These are phyloP conservation scores for Oxygymnocypris stewartii DNA, from an alignment of 2,113 vertebrate species.

Conservation along the genomic window DNA sequence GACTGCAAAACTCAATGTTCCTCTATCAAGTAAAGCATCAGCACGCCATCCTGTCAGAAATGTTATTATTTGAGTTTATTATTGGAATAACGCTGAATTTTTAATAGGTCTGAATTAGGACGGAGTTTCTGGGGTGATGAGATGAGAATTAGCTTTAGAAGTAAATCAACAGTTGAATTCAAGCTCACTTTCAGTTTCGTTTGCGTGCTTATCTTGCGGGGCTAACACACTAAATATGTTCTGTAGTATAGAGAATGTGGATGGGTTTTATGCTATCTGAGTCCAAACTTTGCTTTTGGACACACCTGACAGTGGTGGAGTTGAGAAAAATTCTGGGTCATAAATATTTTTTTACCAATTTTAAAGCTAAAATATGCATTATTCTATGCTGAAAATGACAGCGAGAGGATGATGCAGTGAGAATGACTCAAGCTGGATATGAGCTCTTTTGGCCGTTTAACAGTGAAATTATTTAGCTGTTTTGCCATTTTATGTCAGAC, in stretches of 20 bases:
- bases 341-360: background rate
- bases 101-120: conserved; percentile 16
- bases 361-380: too few relatives aligned
- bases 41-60: background rate
- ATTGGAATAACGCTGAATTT: conserved; percentile 12
- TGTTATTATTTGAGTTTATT: conserved; percentile 38
- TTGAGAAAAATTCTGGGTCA: background rate
- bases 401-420: background rate
- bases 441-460: background rate
- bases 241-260: background rate
- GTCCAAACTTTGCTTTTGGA: background rate
- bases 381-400: background rate
- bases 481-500: background rate
- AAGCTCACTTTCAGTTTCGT: background rate
- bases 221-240: background rate
- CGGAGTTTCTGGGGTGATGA: conserved; percentile 8
- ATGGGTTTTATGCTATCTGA: background rate
- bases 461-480: background rate
- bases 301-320: background rate
- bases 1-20: conserved; percentile 25
- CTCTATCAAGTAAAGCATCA: conserved; percentile 27
- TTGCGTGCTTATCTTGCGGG: background rate
- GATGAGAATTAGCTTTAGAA: conserved; percentile 9
- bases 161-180: conserved; percentile 7
- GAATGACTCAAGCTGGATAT: background rate